A percentile compares a stretch with the other conserved stretches of the same genome.
phyloP scores from a whole-genome alignment of 2,888 invertebrate genomes.

The Drosophila formosana region DNA sequence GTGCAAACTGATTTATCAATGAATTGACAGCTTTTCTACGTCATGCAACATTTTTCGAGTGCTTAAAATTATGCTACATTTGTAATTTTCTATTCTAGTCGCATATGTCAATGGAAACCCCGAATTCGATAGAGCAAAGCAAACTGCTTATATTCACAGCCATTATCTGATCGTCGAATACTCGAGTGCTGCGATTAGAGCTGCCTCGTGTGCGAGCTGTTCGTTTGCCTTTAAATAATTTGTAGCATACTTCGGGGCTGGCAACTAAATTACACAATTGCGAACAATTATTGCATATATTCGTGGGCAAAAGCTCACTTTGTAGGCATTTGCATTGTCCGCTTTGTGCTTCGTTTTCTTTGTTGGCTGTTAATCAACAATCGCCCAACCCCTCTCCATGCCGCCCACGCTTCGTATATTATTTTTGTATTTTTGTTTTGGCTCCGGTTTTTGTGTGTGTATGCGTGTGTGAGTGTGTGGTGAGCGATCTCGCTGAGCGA shows the following conservation, averaged over 20 bases:
- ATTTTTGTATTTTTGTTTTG: conserved; percentile 78
- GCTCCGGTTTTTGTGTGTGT: conserved; percentile 47
- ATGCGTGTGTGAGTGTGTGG: background rate
- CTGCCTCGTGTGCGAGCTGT: background rate
- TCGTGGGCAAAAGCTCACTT: conserved; percentile 21
- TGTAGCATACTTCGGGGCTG: conserved; percentile 25
- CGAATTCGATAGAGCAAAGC: background rate
- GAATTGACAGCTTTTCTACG: conserved; percentile 32
- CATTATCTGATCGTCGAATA: background rate
- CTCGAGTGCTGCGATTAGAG: background rate
- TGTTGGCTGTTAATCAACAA: conserved; percentile 41
- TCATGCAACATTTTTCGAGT: too few species aligned
- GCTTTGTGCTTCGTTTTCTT: conserved; percentile 43
- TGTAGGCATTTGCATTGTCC: conserved; percentile 14
- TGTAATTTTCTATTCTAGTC: background rate
- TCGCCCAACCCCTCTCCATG: conserved; percentile 4
- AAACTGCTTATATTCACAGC: background rate
- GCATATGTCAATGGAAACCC: background rate
- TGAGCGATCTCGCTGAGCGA: conserved; percentile 32
- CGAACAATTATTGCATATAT: conserved; percentile 33
- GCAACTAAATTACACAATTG: background rate
- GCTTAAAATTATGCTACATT: conserved; percentile 47
- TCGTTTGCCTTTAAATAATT: background rate
- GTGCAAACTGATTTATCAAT: conserved; percentile 52
- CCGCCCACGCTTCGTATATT: conserved; percentile 36